Percentiles rank a stretch among this genome's conserved stretches.
Evolutionary conservation across 2,113 vertebrate genomes (phyloP).

Genomic region (Seriola quinqueradiata): DNA sequence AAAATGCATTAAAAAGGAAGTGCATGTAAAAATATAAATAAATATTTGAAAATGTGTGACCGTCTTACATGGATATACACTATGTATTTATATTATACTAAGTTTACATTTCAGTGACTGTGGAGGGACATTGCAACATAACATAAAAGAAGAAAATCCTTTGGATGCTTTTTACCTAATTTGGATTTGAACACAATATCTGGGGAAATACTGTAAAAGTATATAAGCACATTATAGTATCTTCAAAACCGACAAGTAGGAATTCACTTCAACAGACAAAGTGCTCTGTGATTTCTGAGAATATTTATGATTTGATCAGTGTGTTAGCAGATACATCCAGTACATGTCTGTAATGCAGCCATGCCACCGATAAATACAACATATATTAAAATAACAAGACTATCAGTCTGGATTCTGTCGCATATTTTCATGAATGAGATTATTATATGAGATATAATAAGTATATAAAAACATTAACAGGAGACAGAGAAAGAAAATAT

Average conservation of each 20-base stretch:
- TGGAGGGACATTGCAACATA: too few species aligned
- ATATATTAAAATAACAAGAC: too few species aligned
- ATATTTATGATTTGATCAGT: too few species aligned
- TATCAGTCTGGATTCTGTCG: background rate
- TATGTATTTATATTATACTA: background rate
- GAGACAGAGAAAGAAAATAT: background rate
- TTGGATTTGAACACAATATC: background rate
- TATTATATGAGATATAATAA: background rate
- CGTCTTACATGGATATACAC: background rate
- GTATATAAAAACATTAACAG: background rate
- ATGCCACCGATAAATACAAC: background rate
- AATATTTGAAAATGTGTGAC: background rate
- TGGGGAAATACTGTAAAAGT: background rate
- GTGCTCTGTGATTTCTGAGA: too few species aligned
- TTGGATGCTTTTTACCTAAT: background rate
- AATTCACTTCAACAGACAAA: too few species aligned
- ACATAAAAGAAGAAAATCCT: background rate
- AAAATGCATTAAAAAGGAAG: background rate
- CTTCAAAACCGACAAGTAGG: too few species aligned
- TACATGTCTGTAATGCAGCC: too few species aligned
- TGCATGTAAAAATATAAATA: constrained; percentile 22
- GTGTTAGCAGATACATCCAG: too few species aligned
- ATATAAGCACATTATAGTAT: too few species aligned
- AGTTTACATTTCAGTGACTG: background rate
- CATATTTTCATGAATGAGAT: background rate